Conservation (phyloP, 2,797 vertebrate genomes). For the Zenarchopterus dispar region DNA sequence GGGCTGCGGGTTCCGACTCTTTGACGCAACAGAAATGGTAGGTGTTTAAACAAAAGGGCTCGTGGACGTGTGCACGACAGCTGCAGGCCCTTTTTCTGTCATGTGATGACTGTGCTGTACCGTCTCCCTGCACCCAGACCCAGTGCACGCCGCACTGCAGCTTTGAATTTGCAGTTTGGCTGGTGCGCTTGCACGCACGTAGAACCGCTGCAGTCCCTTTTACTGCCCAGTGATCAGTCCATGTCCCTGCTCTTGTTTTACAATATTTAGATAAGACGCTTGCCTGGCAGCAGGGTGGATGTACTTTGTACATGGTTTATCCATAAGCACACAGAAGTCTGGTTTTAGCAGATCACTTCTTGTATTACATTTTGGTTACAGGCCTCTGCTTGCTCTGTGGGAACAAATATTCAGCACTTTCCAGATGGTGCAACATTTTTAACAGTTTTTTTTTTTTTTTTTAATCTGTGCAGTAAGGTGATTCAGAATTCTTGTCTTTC, state of each 20-base stretch:
- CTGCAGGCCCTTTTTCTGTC: slow-evolving; percentile 63
- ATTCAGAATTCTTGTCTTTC: slow-evolving; percentile 15
- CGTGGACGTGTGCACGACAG: slow-evolving; percentile 73
- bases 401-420: slow-evolving; percentile 13
- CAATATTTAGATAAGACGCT: slow-evolving; percentile 80
- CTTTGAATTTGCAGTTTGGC: too few species aligned
- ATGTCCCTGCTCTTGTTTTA: slow-evolving; percentile 65
- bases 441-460: slow-evolving; percentile 14
- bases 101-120: slow-evolving; percentile 59
- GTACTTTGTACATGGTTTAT: slow-evolving; percentile 66
- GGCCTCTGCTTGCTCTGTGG: slow-evolving; percentile 41
- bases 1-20: too few species aligned
- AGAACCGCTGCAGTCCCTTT: slow-evolving; percentile 35
- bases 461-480: slow-evolving; percentile 5
- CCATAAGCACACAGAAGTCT: slow-evolving; percentile 61
- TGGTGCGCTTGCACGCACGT: neutral
- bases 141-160: too few species aligned
- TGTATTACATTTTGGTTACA: slow-evolving; percentile 43
- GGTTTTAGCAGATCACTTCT: slow-evolving; percentile 36
- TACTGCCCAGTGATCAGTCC: slow-evolving; percentile 33
- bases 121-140: slow-evolving; percentile 1
- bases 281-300: slow-evolving; percentile 65
- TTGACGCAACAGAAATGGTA: slow-evolving; percentile 63
- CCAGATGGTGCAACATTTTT: slow-evolving; percentile 9
- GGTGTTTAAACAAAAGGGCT: slow-evolving; percentile 69